These are phyloP conservation scores for Tipula unca DNA, from an alignment of 2,888 invertebrate species.

Conservation along the genomic window DNA sequence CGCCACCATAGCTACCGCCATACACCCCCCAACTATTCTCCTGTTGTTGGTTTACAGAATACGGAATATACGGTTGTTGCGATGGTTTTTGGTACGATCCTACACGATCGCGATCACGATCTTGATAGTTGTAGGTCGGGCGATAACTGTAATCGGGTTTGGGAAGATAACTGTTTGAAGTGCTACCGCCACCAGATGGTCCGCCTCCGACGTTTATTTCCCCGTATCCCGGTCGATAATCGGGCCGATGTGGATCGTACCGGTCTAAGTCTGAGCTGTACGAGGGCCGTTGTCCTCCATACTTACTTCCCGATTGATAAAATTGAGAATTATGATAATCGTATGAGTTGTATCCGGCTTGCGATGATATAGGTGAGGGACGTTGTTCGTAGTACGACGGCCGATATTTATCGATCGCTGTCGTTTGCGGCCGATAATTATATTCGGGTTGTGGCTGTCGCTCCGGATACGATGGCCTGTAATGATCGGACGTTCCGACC, in stretches of 20 bases:
- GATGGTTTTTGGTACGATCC: conserved; percentile 33
- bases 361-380: conserved; percentile 30
- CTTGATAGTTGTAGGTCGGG: conserved; percentile 32
- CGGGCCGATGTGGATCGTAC: conserved; percentile 33
- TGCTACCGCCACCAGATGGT: not conserved
- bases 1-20: conserved; percentile 49
- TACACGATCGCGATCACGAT: conserved; percentile 26
- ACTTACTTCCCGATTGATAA: conserved; percentile 23
- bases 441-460: conserved; percentile 16
- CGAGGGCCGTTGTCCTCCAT: conserved; percentile 25
- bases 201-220: conserved; percentile 28
- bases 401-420: conserved; percentile 30
- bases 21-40: conserved; percentile 53
- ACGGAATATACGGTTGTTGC: conserved; percentile 45
- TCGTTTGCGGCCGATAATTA: conserved; percentile 33
- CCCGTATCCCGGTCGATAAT: conserved; percentile 33
- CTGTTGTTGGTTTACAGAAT: conserved; percentile 45
- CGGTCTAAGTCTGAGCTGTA: conserved; percentile 34
- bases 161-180: conserved; percentile 31
- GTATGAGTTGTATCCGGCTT: conserved; percentile 33
- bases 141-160: conserved; percentile 32
- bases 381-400: conserved; percentile 26
- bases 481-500: conserved; percentile 26
- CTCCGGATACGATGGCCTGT: conserved; percentile 27
- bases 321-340: conserved; percentile 32